Evolutionary conservation across 2,113 vertebrate species (phyloP), one percentile per base, ranked within the genome.

Genomic region (mouse (Mus musculus)): DNA sequence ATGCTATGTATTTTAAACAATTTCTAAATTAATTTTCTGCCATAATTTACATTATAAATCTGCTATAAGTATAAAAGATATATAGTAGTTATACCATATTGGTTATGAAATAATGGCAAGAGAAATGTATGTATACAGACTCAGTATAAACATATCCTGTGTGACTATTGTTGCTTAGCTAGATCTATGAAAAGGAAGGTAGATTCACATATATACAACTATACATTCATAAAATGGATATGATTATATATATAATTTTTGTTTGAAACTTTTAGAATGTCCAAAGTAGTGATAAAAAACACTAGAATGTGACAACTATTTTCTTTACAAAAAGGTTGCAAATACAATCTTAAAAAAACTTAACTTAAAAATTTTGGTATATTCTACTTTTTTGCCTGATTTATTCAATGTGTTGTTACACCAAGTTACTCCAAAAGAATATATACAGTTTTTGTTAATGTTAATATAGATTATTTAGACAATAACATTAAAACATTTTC

Each of bases 311-410:
- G 75, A 28, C 93, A 91, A 59, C 19, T 82, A 89, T 0, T 89
- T 6, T 86, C 11, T 30, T 42, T 87, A 94, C 10, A 76, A 4
- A 63, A 75, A 94, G 17, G 0, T 92, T 96, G 69, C 61, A 94
- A 89, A 84, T 94, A 20, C 7, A 59, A 0, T 88, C 17, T 65
- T 93, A 90, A 95, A 89, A 82, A 77, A 67, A 36, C 16, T 61
- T 82, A 92, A 88, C 61, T 95, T 39, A 4, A 78, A 67, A 75
- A 91, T 59, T 67, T 93, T 75, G 13, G 17, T 26, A 85, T 96
- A 46, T 3, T 82, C 19, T 96, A 24, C 22, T 95, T 85, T 26
- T 88, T 94, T 88, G 42, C 88, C 30, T 89, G 9, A 89, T 96
- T 94, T 97, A 88, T 95, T 20, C 7, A 91, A 33, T 80, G 75